Conservation (phyloP, 2,888 invertebrate genomes). For the Drosophila melanocephala region DNA sequence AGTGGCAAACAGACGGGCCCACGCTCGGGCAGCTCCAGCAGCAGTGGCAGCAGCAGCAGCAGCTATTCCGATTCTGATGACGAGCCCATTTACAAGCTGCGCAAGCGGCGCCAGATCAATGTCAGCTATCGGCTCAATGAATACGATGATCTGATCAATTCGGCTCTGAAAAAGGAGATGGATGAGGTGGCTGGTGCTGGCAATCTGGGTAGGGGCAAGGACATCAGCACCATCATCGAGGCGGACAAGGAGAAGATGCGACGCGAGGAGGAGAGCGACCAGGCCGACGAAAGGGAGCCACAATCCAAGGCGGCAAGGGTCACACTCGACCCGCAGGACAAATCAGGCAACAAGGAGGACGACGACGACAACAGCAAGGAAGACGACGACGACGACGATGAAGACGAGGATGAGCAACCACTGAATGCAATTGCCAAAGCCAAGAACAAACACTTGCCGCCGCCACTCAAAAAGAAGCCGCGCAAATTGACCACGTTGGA, state of each 20-base stretch:
- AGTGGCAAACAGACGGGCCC: constrained; percentile 68
- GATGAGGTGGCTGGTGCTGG: constrained; percentile 92
- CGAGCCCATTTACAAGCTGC: constrained; percentile 93
- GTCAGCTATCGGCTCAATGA: constrained; percentile 95
- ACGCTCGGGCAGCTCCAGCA: constrained; percentile 61
- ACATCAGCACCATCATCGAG: constrained; percentile 95
- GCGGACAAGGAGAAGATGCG: constrained; percentile 89
- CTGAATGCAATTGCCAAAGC: constrained; percentile 69
- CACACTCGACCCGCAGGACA: constrained; percentile 2
- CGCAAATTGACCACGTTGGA: constrained; percentile 93
- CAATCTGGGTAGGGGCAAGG: constrained; percentile 94
- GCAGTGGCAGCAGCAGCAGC: constrained; percentile 50
- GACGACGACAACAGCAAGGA: constrained; percentile 69
- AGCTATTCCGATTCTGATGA: constrained; percentile 86
- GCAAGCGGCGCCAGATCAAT: constrained; percentile 92
- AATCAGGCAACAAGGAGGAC: constrained; percentile 56
- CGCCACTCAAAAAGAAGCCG: constrained; percentile 87
- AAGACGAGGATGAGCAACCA: constrained; percentile 84
- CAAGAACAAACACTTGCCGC: constrained; percentile 58
- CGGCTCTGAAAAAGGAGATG: constrained; percentile 92
- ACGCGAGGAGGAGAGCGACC: constrained; percentile 65
- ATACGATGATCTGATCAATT: constrained; percentile 97
- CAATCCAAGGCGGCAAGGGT: constrained; percentile 29
- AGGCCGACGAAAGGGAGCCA: constrained; percentile 67
- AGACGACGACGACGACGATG: constrained; percentile 85